phyloP scores from a whole-genome alignment of 2,888 invertebrate species.

The Ceraclea dissimilis region DNA sequence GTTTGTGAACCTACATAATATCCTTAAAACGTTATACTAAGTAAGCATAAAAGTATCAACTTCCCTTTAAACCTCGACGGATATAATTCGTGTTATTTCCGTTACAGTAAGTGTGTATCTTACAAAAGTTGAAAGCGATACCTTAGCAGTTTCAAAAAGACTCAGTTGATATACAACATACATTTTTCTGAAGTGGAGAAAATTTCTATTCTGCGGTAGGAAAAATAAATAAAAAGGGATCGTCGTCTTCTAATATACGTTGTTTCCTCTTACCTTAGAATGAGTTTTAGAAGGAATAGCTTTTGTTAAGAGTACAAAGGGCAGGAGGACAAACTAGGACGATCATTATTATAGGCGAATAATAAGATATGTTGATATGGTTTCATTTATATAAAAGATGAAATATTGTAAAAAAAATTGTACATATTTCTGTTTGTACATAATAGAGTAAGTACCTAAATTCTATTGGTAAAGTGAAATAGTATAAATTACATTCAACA shows the following conservation, averaged over 20 bases:
- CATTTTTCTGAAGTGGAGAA: neutral
- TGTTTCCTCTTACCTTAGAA: neutral
- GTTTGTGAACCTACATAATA: neutral
- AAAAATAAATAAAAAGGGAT: neutral
- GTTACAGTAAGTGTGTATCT: neutral
- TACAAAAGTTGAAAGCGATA: neutral
- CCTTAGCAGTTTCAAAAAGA: neutral
- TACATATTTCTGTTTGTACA: too few species aligned
- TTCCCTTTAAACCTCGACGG: neutral
- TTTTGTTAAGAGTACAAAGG: neutral
- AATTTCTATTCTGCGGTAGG: neutral
- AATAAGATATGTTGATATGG: too few species aligned
- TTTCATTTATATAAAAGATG: too few species aligned
- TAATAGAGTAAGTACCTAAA: too few species aligned
- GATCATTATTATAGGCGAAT: too few species aligned
- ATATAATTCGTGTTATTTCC: neutral
- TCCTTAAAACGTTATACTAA: neutral
- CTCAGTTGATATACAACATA: neutral
- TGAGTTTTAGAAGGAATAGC: neutral
- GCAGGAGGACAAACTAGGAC: too few species aligned
- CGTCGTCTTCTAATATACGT: neutral
- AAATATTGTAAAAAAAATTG: too few species aligned
- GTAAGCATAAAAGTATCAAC: conserved; percentile 1
- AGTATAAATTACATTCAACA: too few species aligned
- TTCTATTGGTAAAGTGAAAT: too few species aligned